phyloP scores from a whole-genome alignment of 2,888 invertebrate species.

The Apotomis turbidana region DNA sequence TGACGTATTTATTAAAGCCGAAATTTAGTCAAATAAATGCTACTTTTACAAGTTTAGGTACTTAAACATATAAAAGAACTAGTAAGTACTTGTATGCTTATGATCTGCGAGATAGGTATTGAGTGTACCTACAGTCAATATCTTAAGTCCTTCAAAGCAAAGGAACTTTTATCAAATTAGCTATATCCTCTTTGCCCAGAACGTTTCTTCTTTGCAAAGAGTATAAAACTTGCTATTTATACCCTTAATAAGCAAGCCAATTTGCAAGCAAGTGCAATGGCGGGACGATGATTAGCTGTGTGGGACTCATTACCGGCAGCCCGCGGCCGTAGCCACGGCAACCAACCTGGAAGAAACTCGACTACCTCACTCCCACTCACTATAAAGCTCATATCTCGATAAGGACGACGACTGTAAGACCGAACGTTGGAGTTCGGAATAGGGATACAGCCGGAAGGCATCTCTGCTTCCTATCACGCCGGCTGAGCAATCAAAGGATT shows the following conservation, averaged over 20 bases:
- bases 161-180: constrained; percentile 1
- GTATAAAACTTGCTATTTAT: constrained; percentile 19
- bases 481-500: constrained; percentile 37
- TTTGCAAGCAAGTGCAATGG: constrained; percentile 38
- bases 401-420: constrained; percentile 7
- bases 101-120: not conserved
- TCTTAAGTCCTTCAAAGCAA: not conserved
- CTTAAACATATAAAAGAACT: too few relatives aligned
- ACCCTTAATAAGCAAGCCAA: constrained; percentile 38
- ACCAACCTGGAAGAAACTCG: not conserved
- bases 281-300: constrained; percentile 38
- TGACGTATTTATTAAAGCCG: too few relatives aligned
- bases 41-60: too few relatives aligned
- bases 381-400: not conserved
- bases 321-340: constrained; percentile 19
- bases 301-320: constrained; percentile 39
- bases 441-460: constrained; percentile 22
- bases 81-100: too few relatives aligned
- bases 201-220: constrained; percentile 1
- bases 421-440: not conserved
- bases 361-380: constrained; percentile 6
- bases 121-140: not conserved
- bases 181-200: not conserved
- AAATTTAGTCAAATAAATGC: too few relatives aligned
- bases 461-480: constrained; percentile 33